Percentiles rank a stretch among this genome's conserved stretches.
phyloP scores from a whole-genome alignment of 2,888 invertebrate genomes.

The Ceramica pisi region DNA sequence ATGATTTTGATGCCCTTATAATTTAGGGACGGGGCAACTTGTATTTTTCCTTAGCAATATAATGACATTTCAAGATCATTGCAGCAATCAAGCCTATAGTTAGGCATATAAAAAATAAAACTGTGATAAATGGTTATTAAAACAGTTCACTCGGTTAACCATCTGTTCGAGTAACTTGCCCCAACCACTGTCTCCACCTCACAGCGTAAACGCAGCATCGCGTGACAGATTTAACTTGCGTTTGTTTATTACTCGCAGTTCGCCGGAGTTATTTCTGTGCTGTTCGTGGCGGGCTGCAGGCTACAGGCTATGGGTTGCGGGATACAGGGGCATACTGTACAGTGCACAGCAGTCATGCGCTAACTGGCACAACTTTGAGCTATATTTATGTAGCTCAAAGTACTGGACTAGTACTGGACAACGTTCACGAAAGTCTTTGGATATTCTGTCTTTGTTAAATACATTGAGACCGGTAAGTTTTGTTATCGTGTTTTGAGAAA shows the following conservation, averaged over 20 bases:
- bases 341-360: conserved; percentile 15
- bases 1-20: background rate
- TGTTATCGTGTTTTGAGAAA: background rate
- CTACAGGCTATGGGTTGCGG: background rate
- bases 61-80: background rate
- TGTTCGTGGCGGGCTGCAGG: conserved; percentile 16
- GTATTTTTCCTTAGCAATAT: background rate
- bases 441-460: background rate
- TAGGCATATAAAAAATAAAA: background rate
- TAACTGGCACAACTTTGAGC: conserved; percentile 11
- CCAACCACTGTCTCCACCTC: conserved; percentile 19
- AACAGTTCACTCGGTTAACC: background rate
- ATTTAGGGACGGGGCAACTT: background rate
- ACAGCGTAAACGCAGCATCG: conserved; percentile 56
- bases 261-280: conserved; percentile 59
- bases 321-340: conserved; percentile 26
- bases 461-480: too few species aligned
- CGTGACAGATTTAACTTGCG: conserved; percentile 67
- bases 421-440: background rate
- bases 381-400: conserved; percentile 33
- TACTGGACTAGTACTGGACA: conserved; percentile 16
- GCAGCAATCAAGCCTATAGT: background rate
- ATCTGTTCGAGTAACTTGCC: conserved; percentile 19
- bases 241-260: conserved; percentile 67
- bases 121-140: background rate